Base-by-base conservation (phyloP, 53 echinoderm and acorn worm genomes). In the Holothuria leucospilota region DNA sequence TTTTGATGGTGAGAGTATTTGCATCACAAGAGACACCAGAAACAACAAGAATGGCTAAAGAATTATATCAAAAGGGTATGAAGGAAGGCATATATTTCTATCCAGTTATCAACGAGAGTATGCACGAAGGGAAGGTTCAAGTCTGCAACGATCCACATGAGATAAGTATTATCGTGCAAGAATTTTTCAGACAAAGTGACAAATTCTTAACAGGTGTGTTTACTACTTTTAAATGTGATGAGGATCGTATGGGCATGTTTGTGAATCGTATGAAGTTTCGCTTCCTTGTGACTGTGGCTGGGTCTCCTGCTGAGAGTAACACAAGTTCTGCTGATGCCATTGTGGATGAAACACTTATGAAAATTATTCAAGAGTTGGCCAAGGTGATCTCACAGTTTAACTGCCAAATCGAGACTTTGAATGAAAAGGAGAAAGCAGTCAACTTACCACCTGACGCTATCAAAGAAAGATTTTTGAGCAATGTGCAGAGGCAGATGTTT, bases 51-150 rank as follows among this genome's bases (percentile, higher is more conserved):
- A 26, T 51, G 18, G 75, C 75, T 26, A 0, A 52, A 13, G 51
- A 75, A 26, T n/a, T 75, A 24, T 52, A 24, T n/a, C 75, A n/a
- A 3, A 27, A n/a, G 12, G 75, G 75, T 75, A 28, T 75, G 39
- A 26, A 52, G 16, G 75, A 75, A 52, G 25, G 51, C 6, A 25
- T 52, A 13, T 75, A 75, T 24, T 24, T 75, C 26, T 16, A 5
- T 26, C 75, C 23, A 26, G 18, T 23, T 20, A 51, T 75, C 51
- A 75, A 51, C 21, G 75, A 75, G 25, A 52, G 52, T 21, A 25
- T 75, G 8, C 75, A 75, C 13, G 75, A 75, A 39, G 75, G 75
- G 15, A 75, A 52, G 23, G 52, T 75, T 75, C 75, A 75, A 49
- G 75, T 51, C 52, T 20, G 20, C 28, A 51, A 6, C 26, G 52